Conservation (phyloP, 2,888 invertebrate species). For the Stictocephala bisonia region DNA sequence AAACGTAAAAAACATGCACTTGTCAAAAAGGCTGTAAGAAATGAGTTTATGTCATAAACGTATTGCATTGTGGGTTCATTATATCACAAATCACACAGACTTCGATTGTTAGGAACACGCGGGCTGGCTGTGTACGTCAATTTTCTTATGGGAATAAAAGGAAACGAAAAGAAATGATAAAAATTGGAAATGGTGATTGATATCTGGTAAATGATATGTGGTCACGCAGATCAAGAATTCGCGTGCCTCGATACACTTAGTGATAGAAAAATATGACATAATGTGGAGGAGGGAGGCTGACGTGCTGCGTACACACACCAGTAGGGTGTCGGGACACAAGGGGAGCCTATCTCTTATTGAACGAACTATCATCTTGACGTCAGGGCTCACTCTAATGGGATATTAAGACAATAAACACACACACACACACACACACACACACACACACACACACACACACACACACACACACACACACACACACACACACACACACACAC, state of each 20-base stretch:
- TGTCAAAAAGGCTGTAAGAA: too few relatives aligned
- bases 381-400: too few relatives aligned
- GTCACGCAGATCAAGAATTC: conserved; percentile 49
- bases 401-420: too few relatives aligned
- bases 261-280: conserved; percentile 44
- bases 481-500: not conserved
- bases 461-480: too few relatives aligned
- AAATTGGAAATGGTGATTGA: conserved; percentile 47
- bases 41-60: too few relatives aligned
- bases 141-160: conserved; percentile 18
- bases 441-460: not conserved
- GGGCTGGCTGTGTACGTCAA: not conserved
- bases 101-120: too few relatives aligned
- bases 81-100: too few relatives aligned
- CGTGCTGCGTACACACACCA: conserved; percentile 8
- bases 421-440: not conserved
- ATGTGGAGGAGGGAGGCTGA: conserved; percentile 21
- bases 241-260: conserved; percentile 47
- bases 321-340: too few relatives aligned
- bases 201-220: conserved; percentile 48
- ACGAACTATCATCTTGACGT: too few relatives aligned
- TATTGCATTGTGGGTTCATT: too few relatives aligned
- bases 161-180: conserved; percentile 35
- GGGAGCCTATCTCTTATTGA: too few relatives aligned
- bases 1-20: too few relatives aligned